Percentiles rank a stretch among this genome's conserved stretches.
phyloP scores from a whole-genome alignment of 2,797 vertebrate genomes.

The Hoplostethus mediterraneus region DNA sequence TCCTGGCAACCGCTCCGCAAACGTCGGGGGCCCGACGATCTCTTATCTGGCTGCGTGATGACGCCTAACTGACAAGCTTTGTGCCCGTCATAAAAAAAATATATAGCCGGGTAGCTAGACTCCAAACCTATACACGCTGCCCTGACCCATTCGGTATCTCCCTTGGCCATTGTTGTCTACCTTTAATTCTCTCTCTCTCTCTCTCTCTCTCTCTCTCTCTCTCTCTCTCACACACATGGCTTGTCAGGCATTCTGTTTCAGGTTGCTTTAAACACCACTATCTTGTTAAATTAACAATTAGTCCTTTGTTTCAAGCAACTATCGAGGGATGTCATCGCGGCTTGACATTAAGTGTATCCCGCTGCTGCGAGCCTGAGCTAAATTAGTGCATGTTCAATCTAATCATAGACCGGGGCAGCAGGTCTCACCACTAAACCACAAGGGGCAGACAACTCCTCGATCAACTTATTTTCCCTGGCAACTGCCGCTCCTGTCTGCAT shows the following conservation, averaged over 20 bases:
- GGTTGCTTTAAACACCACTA: slow-evolving; percentile 23
- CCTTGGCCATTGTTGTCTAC: slow-evolving; percentile 36
- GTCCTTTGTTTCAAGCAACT: slow-evolving; percentile 30
- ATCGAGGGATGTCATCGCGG: slow-evolving; percentile 52
- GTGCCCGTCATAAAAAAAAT: slow-evolving; percentile 49
- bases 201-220: neutral
- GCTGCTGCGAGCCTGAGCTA: slow-evolving; percentile 67
- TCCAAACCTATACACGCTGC: slow-evolving; percentile 14
- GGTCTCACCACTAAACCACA: slow-evolving; percentile 77
- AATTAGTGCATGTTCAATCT: slow-evolving; percentile 76
- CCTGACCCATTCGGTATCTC: slow-evolving; percentile 31
- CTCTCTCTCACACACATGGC: neutral
- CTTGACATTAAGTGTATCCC: slow-evolving; percentile 55
- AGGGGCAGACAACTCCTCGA: slow-evolving; percentile 78
- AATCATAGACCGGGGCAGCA: slow-evolving; percentile 81
- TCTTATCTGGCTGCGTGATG: slow-evolving; percentile 53
- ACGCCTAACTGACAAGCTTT: slow-evolving; percentile 42
- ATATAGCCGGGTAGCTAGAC: slow-evolving; percentile 16
- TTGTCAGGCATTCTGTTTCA: slow-evolving; percentile 17
- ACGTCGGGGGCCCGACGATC: slow-evolving; percentile 44
- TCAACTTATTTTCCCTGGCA: slow-evolving; percentile 84
- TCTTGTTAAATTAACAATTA: slow-evolving; percentile 57
- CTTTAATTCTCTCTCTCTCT: slow-evolving; percentile 33
- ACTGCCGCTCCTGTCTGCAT: slow-evolving; percentile 75
- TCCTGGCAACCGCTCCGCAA: slow-evolving; percentile 55